These are phyloP conservation scores for Epistrophe eligans DNA, from an alignment of 2,888 invertebrate genomes.

Conservation along the genomic window DNA sequence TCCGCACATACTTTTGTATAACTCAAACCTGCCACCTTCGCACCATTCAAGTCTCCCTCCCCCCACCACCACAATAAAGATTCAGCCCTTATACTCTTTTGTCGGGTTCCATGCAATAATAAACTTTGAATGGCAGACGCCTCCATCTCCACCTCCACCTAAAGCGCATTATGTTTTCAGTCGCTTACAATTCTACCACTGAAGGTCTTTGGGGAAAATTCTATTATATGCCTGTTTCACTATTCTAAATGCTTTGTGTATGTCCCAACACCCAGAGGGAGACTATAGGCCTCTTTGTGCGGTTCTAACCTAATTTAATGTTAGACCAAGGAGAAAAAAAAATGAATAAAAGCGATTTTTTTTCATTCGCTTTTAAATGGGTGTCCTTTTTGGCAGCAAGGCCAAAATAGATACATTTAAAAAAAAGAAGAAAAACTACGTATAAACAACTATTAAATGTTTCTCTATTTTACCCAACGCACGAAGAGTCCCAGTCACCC, in stretches of 20 bases:
- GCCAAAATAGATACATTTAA: slow-evolving; percentile 30
- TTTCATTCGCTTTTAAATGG: not conserved
- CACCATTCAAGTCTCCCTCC: not conserved
- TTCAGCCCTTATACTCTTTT: not conserved
- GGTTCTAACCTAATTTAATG: slow-evolving; percentile 56
- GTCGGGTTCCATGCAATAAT: slow-evolving; percentile 32
- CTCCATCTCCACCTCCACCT: not conserved
- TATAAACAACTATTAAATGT: slow-evolving; percentile 5
- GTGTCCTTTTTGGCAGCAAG: slow-evolving; percentile 45
- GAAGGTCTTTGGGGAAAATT: slow-evolving; percentile 45
- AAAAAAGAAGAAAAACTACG: not conserved
- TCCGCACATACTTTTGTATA: slow-evolving; percentile 5
- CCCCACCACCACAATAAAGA: not conserved
- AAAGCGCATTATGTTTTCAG: slow-evolving; percentile 46
- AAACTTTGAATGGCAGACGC: slow-evolving; percentile 57
- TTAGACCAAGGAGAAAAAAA: slow-evolving; percentile 9
- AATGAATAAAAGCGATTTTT: slow-evolving; percentile 22
- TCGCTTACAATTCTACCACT: slow-evolving; percentile 36
- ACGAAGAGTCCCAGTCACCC: not conserved
- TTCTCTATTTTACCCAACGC: not conserved
- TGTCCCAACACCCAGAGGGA: slow-evolving; percentile 19
- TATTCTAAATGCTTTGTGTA: slow-evolving; percentile 29
- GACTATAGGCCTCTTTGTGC: not conserved
- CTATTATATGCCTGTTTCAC: slow-evolving; percentile 34
- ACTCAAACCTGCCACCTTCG: not conserved